Base-by-base conservation (phyloP, 1,140 invertebrate species). In the Neomicropteryx cornuta region DNA sequence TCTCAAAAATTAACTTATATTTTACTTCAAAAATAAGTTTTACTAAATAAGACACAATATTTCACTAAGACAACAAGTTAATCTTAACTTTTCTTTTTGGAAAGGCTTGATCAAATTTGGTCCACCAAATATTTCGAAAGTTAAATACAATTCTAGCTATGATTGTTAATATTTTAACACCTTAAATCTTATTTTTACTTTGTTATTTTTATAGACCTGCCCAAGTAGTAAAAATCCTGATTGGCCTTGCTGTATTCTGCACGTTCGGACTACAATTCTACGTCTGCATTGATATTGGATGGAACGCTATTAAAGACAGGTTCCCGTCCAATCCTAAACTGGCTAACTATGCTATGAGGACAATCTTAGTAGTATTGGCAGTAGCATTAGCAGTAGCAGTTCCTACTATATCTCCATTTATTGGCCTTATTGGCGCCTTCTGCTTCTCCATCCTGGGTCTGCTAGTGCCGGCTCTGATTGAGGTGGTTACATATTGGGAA, bases 251-350 rank as follows among this genome's bases (percentile, higher is more conserved):
- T 2, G 88, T 97, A 2, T 95, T 85, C 55, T 85, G 89, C 53
- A 91, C 89, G 0, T 97, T 93, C 58, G 89, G 86, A n/a, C 73
- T 98, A 27, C 94, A 98, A 63, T 90, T 96, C 53, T 98, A 89
- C 60, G 92, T 98, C 1, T 93, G 92, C 53, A 61, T 87, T 16
- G 84, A 87, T 51, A 88, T 87, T 41, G 75, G 69, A 27, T 87
- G 83, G 83, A 75, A 74, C 51, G 64, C 58, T 21, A 67, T 87
- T 23, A 87, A 87, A 52, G 73, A 83, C 1, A 72, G 66, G 37
- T 86, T 75, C 53, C 64, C 67, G 6, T 80, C 80, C 46, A 72
- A 71, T n/a, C 73, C 77, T n/a, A 45, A 65, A 0, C 41, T 87
- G 6, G 74, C 77, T 1, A 87, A 95, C 56, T 90, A 86, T 55